Percentiles rank a stretch among this genome's conserved stretches.
Evolutionary conservation across 1,140 invertebrate genomes (phyloP).

Genomic region (Drosophila setifemur): DNA sequence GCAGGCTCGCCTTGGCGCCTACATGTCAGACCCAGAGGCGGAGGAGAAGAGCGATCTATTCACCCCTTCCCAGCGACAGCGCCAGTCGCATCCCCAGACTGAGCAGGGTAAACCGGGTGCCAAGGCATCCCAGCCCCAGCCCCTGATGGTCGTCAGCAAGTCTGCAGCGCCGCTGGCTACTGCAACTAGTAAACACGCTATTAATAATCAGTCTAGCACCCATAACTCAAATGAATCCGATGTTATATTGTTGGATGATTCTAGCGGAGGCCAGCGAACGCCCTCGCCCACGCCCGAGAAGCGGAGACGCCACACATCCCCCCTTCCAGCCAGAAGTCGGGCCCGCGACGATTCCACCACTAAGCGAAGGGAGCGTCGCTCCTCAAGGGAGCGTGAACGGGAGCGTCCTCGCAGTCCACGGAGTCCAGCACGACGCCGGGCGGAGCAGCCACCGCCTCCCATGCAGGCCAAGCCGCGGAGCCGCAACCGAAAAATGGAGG

Average conservation of each 20-base stretch:
- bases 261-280: constrained; percentile 78
- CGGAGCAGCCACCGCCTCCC: constrained; percentile 24
- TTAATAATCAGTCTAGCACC: constrained; percentile 77
- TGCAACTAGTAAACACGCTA: constrained; percentile 79
- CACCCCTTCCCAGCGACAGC: neutral
- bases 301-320: constrained; percentile 56
- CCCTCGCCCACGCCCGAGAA: constrained; percentile 60
- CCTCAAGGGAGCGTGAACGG: constrained; percentile 27
- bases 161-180: constrained; percentile 66
- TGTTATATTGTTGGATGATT: constrained; percentile 83
- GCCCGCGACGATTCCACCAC: constrained; percentile 24
- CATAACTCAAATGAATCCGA: constrained; percentile 81
- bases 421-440: constrained; percentile 52
- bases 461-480: constrained; percentile 18
- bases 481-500: constrained; percentile 78
- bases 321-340: constrained; percentile 26
- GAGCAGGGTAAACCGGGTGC: constrained; percentile 1
- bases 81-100: constrained; percentile 1
- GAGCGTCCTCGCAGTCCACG: constrained; percentile 44
- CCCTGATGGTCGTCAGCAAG: constrained; percentile 53
- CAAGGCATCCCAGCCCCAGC: constrained; percentile 9
- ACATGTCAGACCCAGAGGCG: constrained; percentile 83
- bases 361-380: constrained; percentile 41
- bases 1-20: constrained; percentile 86
- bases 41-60: constrained; percentile 46